These are phyloP conservation scores for Acanthis flammea DNA, from an alignment of 2,797 vertebrate species.

Conservation along the genomic window DNA sequence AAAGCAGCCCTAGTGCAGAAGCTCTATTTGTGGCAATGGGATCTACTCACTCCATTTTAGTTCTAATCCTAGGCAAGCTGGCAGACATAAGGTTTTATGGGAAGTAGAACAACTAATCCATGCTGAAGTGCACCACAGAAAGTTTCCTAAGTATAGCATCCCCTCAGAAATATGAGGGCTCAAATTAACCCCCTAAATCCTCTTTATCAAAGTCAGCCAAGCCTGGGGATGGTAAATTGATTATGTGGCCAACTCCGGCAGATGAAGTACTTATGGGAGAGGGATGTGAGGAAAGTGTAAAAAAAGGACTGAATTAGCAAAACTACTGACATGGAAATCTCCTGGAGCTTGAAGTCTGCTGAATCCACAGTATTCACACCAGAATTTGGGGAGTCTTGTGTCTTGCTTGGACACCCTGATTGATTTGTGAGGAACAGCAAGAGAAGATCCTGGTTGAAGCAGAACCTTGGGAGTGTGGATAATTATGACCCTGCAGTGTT, in stretches of 20 bases:
- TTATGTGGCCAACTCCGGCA: constrained; percentile 6
- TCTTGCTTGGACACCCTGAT: background rate
- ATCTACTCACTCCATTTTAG: constrained; percentile 59
- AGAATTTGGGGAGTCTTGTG: background rate
- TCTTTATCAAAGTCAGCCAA: constrained; percentile 63
- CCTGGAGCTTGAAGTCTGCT: background rate
- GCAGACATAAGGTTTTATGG: constrained; percentile 66
- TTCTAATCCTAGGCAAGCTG: constrained; percentile 64
- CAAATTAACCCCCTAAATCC: constrained; percentile 63
- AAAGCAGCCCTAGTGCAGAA: constrained; percentile 44
- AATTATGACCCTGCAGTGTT: background rate
- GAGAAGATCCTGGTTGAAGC: background rate
- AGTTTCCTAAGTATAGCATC: constrained; percentile 56
- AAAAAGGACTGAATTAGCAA: constrained; percentile 9
- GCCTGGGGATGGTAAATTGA: constrained; percentile 37
- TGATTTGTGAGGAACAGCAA: background rate
- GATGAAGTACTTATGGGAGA: constrained; percentile 23
- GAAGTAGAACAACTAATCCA: constrained; percentile 67
- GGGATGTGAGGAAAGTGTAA: background rate
- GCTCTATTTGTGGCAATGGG: constrained; percentile 60
- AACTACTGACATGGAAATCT: constrained; percentile 8
- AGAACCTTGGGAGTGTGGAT: background rate
- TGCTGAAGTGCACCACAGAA: constrained; percentile 29
- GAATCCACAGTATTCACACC: background rate
- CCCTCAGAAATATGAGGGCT: constrained; percentile 58